These are phyloP conservation scores for Pachyseris speciosa DNA, from an alignment of 64 coral and sea anemone species.

Conservation along the genomic window DNA sequence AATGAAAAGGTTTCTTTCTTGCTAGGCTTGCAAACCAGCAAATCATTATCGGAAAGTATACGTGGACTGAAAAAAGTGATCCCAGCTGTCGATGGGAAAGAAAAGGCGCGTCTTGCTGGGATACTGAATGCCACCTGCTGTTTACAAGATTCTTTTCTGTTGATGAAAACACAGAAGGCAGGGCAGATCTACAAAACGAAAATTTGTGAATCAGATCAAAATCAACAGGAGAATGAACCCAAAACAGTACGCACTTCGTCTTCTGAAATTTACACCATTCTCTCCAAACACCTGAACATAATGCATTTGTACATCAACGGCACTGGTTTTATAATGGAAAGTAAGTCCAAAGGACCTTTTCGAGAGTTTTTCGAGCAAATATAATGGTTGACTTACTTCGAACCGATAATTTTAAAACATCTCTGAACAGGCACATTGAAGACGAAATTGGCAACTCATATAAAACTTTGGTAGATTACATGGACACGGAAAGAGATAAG, in stretches of 20 bases:
- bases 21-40: neutral
- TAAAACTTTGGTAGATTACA: constrained; percentile 12
- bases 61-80: neutral
- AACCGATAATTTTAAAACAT: neutral
- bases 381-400: neutral
- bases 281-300: constrained; percentile 6
- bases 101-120: neutral
- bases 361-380: neutral
- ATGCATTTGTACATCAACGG: constrained; percentile 22
- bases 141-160: constrained; percentile 4
- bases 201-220: constrained; percentile 4
- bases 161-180: constrained; percentile 30
- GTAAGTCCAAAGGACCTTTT: neutral
- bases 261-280: neutral
- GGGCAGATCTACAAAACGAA: constrained; percentile 2
- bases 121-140: neutral
- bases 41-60: constrained; percentile 1
- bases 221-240: neutral
- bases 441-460: constrained; percentile 4
- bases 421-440: constrained; percentile 13
- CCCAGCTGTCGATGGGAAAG: neutral
- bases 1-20: constrained; percentile 3
- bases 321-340: constrained; percentile 19
- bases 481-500: constrained; percentile 56
- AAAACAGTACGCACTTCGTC: neutral